Conservation (phyloP, 2,113 vertebrate genomes). For the Oncorhynchus gorbuscha region DNA sequence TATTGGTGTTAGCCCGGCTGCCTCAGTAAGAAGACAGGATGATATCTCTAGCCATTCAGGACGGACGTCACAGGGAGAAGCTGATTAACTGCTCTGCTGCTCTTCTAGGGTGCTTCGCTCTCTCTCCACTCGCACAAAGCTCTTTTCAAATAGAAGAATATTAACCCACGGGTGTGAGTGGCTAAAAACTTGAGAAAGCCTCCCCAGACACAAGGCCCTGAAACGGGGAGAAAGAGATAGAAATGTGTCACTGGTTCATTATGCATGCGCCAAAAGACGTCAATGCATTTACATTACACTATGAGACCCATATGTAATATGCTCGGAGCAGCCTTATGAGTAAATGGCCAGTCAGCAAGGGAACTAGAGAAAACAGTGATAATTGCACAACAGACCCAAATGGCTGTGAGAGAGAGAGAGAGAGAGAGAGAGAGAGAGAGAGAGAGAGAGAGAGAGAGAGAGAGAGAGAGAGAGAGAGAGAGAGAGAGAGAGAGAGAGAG, state of each 20-base stretch:
- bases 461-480: not conserved
- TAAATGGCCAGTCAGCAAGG: not conserved
- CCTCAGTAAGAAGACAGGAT: conserved; percentile 53
- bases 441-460: too few species aligned
- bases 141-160: conserved; percentile 28
- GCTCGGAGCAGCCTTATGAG: not conserved
- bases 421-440: too few species aligned
- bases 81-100: conserved; percentile 65
- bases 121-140: conserved; percentile 14
- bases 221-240: not conserved
- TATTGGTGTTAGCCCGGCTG: conserved; percentile 52
- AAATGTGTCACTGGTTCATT: not conserved
- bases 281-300: not conserved
- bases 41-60: conserved; percentile 60
- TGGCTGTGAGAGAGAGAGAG: not conserved
- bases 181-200: not conserved
- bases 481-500: not conserved
- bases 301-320: not conserved
- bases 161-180: conserved; percentile 1
- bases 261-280: not conserved
- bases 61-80: conserved; percentile 53
- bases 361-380: not conserved
- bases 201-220: not conserved
- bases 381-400: not conserved
- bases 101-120: conserved; percentile 23